phyloP scores from a whole-genome alignment of 2,888 invertebrate species.

The Megastigmus dorsalis region DNA sequence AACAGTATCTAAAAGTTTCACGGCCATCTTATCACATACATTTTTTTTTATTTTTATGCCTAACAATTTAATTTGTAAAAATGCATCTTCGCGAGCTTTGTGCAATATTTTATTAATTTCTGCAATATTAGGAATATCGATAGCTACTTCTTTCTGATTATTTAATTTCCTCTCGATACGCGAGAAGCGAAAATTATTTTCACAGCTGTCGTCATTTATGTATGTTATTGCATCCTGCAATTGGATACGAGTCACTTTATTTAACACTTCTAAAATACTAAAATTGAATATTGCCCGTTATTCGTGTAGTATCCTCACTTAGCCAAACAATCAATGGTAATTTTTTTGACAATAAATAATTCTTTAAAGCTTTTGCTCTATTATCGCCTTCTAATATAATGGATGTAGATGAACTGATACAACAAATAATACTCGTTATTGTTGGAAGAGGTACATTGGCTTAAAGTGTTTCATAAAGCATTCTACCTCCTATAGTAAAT shows the following conservation, averaged over 20 bases:
- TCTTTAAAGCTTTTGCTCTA: not conserved
- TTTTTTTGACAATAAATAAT: not conserved
- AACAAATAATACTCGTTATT: not conserved
- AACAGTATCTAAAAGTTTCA: too few relatives aligned
- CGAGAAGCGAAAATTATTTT: not conserved
- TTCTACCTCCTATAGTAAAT: not conserved
- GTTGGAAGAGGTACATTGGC: not conserved
- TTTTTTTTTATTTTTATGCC: too few relatives aligned
- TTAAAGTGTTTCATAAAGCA: not conserved
- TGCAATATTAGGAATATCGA: too few relatives aligned
- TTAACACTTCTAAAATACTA: not conserved
- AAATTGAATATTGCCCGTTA: constrained; percentile 54
- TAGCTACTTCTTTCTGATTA: too few relatives aligned
- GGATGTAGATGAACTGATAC: not conserved
- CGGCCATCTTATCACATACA: too few relatives aligned
- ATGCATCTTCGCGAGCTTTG: too few relatives aligned
- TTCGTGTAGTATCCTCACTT: too few relatives aligned
- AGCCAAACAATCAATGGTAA: too few relatives aligned
- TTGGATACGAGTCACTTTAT: not conserved
- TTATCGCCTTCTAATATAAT: not conserved
- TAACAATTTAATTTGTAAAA: too few relatives aligned
- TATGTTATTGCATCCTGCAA: not conserved
- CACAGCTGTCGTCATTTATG: not conserved
- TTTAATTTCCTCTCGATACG: not conserved
- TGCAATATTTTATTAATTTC: too few relatives aligned